Base-by-base conservation (phyloP, 2,113 vertebrate species). In the Dasyurus viverrinus region DNA sequence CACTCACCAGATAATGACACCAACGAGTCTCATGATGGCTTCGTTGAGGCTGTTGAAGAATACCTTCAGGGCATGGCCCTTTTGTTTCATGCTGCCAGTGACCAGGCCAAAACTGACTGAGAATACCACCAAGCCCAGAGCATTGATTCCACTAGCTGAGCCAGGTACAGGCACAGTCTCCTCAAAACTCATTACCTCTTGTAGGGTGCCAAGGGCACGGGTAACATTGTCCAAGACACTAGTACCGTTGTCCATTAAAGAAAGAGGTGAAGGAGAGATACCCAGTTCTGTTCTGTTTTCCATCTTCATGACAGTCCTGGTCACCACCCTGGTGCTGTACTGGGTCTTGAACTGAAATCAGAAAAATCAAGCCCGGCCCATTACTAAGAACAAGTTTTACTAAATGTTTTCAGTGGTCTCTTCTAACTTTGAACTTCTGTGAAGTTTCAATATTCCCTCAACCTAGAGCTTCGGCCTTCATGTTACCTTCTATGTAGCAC, bases 1-100 rank as follows among this genome's bases (percentile, higher is more conserved):
- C 96, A 98, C 99, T 99, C 98, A 99, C 99, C 99, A 99, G 98
- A 99, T 99, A 97, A 99, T 99, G 97, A 99, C 98, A 97, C 99
- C 98, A 97, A 99, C 99, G 98, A 99, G 99, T 97, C 99, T 98
- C 99, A 99, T 99, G 98, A 99, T 99, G 97, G 99, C 99, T 98
- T 99, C 99, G 96, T 99, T 99, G 98, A 99, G 99, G 98, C 99
- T 99, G 98, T 99, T 99, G 92, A 99, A 99, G 98, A 99, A 99
- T 96, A 99, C 99, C 97, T 98, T 98, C 94, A 99, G 98, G 90
- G 99, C 98, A 91, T 99, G 99, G 89, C 99, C 99, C 98, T 99
- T 99, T 98, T 99, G 99, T 97, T 99, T 99, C 99, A 99, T 99
- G 98, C 98, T 99, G 30, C 99, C 99, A 53, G 99, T 99, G 97